Evolutionary conservation across 2,797 vertebrate species (phyloP).

Genomic region (Eremophila alpestris): DNA sequence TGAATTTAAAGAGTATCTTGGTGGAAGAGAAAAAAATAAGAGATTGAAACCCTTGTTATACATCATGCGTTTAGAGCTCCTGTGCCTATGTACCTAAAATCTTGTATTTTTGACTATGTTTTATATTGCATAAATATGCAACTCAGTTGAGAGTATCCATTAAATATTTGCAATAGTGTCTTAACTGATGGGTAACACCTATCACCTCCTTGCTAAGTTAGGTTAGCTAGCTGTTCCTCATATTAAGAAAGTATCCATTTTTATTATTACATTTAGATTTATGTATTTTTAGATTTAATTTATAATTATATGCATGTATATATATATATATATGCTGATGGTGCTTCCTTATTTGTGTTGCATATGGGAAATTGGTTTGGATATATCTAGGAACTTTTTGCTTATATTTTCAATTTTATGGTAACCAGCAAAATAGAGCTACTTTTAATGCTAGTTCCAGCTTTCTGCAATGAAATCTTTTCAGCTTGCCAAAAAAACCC

Average conservation of each 20-base stretch:
- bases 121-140: not conserved
- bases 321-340: not conserved
- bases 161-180: not conserved
- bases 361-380: not conserved
- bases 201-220: not conserved
- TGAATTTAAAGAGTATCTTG: not conserved
- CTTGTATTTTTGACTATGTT: not conserved
- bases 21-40: fast-evolving
- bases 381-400: not conserved
- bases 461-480: not conserved
- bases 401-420: not conserved
- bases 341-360: not conserved
- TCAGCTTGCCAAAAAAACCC: not conserved
- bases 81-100: not conserved
- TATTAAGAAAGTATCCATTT: not conserved
- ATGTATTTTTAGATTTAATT: not conserved
- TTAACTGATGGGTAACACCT: not conserved
- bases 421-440: not conserved
- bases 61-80: not conserved
- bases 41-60: not conserved
- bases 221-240: not conserved
- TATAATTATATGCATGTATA: not conserved
- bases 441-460: not conserved
- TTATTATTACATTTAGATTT: not conserved
- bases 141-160: not conserved